phyloP scores from a whole-genome alignment of 2,888 invertebrate species.

The Teleogryllus oceanicus region DNA sequence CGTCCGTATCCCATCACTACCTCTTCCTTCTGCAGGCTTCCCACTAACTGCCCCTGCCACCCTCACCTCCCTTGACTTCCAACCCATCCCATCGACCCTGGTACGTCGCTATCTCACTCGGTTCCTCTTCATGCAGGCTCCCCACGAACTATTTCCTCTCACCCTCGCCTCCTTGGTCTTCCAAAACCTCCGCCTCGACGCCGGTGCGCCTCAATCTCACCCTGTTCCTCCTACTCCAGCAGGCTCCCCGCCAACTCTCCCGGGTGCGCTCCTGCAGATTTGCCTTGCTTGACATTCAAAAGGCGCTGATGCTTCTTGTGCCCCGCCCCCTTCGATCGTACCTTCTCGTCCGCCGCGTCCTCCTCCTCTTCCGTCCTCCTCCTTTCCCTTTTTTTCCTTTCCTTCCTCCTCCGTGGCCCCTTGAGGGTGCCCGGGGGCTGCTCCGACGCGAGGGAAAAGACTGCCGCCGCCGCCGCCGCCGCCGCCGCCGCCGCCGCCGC shows the following conservation, averaged over 20 bases:
- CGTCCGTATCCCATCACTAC: no score
- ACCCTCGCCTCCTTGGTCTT: no score
- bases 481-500: not conserved
- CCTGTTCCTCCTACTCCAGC: not conserved
- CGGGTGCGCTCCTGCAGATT: conserved; percentile 27
- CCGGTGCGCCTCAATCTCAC: not conserved
- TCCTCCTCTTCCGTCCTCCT: not conserved
- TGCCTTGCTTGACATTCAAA: conserved; percentile 36
- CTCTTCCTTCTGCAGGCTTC: no score
- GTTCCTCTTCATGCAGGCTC: no score
- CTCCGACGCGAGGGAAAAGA: not conserved
- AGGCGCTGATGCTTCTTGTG: conserved; percentile 34
- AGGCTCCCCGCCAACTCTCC: not conserved
- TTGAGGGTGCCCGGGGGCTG: not conserved
- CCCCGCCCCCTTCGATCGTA: conserved; percentile 3
- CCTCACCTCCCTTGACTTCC: no score
- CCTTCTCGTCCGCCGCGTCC: not conserved
- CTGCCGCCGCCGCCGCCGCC: not conserved
- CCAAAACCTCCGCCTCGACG: no score
- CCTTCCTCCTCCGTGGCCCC: not conserved
- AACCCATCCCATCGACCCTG: no score
- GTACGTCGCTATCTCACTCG: no score
- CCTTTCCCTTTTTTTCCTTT: not conserved
- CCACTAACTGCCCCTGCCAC: no score
- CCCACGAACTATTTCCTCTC: no score